These are phyloP conservation scores for Sparidentex hasta DNA, from an alignment of 2,797 vertebrate genomes.

Conservation along the genomic window DNA sequence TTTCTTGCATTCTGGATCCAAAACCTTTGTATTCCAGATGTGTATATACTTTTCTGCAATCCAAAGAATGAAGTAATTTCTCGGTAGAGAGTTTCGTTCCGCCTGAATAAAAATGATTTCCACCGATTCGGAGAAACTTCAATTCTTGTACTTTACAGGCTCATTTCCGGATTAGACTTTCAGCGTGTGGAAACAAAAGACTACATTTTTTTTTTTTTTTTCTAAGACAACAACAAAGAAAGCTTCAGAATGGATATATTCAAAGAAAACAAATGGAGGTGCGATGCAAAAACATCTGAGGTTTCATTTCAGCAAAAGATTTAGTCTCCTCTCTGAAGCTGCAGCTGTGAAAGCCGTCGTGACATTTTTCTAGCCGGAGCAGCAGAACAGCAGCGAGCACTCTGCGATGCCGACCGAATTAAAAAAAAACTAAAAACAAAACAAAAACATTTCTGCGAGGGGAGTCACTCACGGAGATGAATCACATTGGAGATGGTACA, in stretches of 20 bases:
- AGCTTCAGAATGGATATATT: neutral
- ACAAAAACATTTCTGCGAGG: slow-evolving; percentile 8
- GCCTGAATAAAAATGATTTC: too few species aligned
- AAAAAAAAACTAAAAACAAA: neutral
- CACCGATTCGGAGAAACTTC: too few species aligned
- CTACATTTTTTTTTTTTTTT: too few species aligned
- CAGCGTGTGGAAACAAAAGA: neutral
- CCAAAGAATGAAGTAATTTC: too few species aligned
- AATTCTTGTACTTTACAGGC: too few species aligned
- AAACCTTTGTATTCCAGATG: too few species aligned
- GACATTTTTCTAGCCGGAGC: neutral
- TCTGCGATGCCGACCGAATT: neutral
- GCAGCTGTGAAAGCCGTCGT: neutral
- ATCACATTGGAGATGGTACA: slow-evolving; percentile 21
- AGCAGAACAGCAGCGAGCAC: slow-evolving; percentile 3
- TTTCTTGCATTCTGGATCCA: too few species aligned
- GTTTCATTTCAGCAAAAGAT: neutral
- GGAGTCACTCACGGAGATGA: slow-evolving; percentile 6
- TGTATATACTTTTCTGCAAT: too few species aligned
- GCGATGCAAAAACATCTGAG: neutral
- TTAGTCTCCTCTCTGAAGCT: neutral
- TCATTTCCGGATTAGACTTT: too few species aligned
- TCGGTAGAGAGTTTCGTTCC: too few species aligned
- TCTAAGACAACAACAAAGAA: neutral
- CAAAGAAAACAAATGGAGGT: neutral